Evolutionary conservation across 2,888 invertebrate genomes (phyloP), one percentile per base, ranked within the genome.

Genomic region (Altica lythri): DNA sequence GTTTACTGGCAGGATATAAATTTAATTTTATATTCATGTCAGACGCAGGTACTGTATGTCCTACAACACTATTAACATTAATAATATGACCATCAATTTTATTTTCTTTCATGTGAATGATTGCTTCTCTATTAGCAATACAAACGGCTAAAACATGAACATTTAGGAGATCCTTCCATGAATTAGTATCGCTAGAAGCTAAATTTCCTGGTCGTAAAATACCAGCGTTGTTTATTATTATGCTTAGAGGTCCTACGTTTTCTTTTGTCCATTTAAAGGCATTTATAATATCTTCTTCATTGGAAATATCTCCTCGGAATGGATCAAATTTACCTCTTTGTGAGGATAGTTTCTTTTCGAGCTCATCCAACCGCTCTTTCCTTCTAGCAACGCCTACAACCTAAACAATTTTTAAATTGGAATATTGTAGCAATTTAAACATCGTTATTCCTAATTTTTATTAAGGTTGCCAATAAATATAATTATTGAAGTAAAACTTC

Each of bases 191-290:
- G 1, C 60, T 61, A 62, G 71, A 65, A 16, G 57, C 53, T 13
- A 73, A 55, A 18, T 51, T 53, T 6, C 60, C 64, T 0, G 42
- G 2, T 16, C 43, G 50, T 1, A 47, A 2, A 3, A 69, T 2
- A 5, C 74, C 77, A n/a, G 76, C 76, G 53, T 76, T 75, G 53
- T 77, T 77, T 2, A 77, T 65, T 14, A 77, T 61, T 22, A 76
- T 68, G 38, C 73, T 68, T 9, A 75, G 65, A 2, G 69, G 66
- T 2, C 73, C 74, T 0, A 76, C 58, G 42, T 69, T 72, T 2
- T 67, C 57, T 47, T 66, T 70, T 10, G 73, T 67, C 67, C 70
- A 70, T 12, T 69, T 53, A 38, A 77, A 75, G 2, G 67, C 63
- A 1, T 67, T 60, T 2, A 68, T 19, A 13, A 77, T 68, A 10